phyloP scores from a whole-genome alignment of 35 echinoderm and acorn worm genomes.

The Apostichopus californicus region DNA sequence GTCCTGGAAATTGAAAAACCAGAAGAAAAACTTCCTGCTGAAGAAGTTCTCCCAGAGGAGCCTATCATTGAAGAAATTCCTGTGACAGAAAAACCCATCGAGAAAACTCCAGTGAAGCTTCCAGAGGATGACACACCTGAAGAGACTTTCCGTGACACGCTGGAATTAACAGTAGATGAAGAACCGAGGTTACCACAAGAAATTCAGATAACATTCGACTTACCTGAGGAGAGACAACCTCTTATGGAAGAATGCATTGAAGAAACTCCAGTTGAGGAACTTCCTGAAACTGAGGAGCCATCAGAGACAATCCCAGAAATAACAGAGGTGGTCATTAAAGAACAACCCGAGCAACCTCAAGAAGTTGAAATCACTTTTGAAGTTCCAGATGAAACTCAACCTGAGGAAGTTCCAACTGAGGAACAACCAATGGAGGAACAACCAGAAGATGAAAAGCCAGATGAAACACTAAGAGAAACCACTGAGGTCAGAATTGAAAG shows the following conservation, averaged over 20 bases:
- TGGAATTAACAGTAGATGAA: conserved; percentile 39
- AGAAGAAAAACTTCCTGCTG: background rate
- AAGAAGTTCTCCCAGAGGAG: conserved; percentile 30
- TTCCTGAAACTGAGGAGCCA: conserved; percentile 12
- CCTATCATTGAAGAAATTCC: conserved; percentile 1
- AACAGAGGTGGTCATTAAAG: background rate
- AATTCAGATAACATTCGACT: conserved; percentile 29
- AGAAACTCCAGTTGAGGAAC: conserved; percentile 51
- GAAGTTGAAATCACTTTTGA: conserved; percentile 36
- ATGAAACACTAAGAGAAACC: conserved; percentile 1
- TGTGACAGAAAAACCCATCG: conserved; percentile 34
- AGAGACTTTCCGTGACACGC: conserved; percentile 38
- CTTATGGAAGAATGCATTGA: background rate
- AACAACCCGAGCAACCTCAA: background rate
- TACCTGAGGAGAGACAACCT: conserved; percentile 45
- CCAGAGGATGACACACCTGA: conserved; percentile 32
- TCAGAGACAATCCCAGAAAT: background rate
- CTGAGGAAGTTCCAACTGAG: conserved; percentile 53
- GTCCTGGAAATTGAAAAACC: conserved; percentile 11
- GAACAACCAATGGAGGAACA: conserved; percentile 6
- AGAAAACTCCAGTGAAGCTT: background rate
- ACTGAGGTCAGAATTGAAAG: conserved; percentile 16
- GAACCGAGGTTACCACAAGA: conserved; percentile 38
- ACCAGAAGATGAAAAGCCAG: conserved; percentile 44
- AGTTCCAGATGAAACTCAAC: background rate